Evolutionary conservation across 2,113 vertebrate species (phyloP).

Genomic region (Naja naja): DNA sequence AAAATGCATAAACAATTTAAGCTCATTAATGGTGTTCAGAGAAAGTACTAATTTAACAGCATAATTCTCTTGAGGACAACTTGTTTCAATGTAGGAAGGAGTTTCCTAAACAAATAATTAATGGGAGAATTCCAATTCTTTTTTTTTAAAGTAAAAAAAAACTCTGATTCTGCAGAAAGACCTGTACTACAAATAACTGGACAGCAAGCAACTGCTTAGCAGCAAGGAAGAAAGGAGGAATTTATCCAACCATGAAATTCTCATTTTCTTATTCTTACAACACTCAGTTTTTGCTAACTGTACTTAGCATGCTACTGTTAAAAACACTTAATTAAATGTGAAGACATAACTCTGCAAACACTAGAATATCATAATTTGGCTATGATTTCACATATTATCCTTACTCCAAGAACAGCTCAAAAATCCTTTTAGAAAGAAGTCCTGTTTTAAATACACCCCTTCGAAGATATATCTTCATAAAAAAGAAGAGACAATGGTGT

Average conservation of each 20-base stretch:
- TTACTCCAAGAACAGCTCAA: background rate
- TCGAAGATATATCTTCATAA: background rate
- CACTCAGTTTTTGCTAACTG: background rate
- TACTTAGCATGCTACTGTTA: background rate
- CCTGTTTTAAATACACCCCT: background rate
- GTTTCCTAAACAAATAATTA: background rate
- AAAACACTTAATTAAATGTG: background rate
- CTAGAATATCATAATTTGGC: background rate
- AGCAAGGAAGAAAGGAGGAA: background rate
- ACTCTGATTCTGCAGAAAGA: background rate
- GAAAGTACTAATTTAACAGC: background rate
- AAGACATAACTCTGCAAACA: background rate
- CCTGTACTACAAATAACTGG: background rate
- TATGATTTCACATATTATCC: background rate
- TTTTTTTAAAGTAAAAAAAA: background rate
- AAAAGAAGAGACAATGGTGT: background rate
- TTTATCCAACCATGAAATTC: background rate
- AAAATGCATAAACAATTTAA: background rate
- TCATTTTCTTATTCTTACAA: background rate
- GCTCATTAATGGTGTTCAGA: background rate
- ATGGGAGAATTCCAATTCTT: background rate
- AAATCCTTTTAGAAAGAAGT: background rate
- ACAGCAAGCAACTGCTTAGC: background rate
- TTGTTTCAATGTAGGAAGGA: background rate
- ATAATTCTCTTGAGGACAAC: background rate